Base-by-base conservation (phyloP, 2,797 vertebrate genomes). In the Psittacula echo region DNA sequence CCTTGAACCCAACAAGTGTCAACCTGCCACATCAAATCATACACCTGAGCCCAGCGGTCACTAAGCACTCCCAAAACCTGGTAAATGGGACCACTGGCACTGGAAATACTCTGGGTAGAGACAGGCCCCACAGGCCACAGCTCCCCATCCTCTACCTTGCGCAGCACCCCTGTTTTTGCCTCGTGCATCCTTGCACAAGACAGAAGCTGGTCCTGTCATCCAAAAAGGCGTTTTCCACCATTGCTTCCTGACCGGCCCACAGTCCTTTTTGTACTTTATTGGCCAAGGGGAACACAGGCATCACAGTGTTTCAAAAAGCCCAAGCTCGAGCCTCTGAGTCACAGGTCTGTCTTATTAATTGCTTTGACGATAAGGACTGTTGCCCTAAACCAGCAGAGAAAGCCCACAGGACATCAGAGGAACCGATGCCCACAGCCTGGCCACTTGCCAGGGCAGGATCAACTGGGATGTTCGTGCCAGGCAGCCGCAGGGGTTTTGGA, bases 361-460 rank as follows among this genome's bases (percentile, higher is more conserved):
- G 47, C 67, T 70, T 70, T 60, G 60, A 42, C 4, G 5, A 51
- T 64, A 89, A 82, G 71, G 54, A 75, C 27, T 2, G 1, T 18
- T 73, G 78, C 47, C 64, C 62, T 58, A 64, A 93, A 76, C 20
- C 51, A 73, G 60, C 47, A 73, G 30, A 87, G 64, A 39, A 95
- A 95, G 64, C 29, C 50, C 8, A 1, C 2, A 2, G 71, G 47
- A 58, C 44, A 73, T 47, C 34, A 83, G 77, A 82, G 26, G 22
- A 72, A 39, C 32, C 1, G 4, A 26, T 58, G 42, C 15, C 41
- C 13, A 4, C 20, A 76, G 50, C 20, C 17, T 3, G 7, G 71
- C 15, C 0, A 0, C 47, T 73, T 87, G 71, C 29, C 5, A 0
- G 4, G 24, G 22, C 8, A 9, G 5, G 51, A 50, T 76, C 53